These are phyloP conservation scores for Sarcophaga subvicina DNA, from an alignment of 2,888 invertebrate genomes.

Conservation along the genomic window DNA sequence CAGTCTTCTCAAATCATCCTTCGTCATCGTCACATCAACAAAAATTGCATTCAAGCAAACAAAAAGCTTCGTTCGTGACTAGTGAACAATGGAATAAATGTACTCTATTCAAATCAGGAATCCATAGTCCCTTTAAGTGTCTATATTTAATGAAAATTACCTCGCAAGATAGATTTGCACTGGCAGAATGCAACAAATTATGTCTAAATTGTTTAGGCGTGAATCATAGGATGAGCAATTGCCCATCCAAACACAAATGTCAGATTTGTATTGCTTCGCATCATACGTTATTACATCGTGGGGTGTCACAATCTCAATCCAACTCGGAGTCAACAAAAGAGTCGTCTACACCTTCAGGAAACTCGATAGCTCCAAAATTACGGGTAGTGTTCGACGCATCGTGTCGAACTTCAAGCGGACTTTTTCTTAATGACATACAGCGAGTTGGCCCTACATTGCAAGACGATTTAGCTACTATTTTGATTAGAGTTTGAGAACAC, in stretches of 20 bases:
- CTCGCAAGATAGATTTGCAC: not conserved
- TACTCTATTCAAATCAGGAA: not conserved
- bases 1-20: not conserved
- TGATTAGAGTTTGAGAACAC: slow-evolving; percentile 56
- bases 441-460: slow-evolving; percentile 51
- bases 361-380: slow-evolving; percentile 45
- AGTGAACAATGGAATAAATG: slow-evolving; percentile 2
- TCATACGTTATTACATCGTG: too few species aligned
- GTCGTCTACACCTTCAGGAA: slow-evolving; percentile 32
- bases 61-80: not conserved
- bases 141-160: not conserved
- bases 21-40: not conserved
- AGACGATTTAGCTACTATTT: slow-evolving; percentile 50
- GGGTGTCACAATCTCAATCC: not conserved
- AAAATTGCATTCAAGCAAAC: not conserved
- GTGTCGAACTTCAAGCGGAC: slow-evolving; percentile 20
- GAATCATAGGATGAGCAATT: not conserved
- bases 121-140: not conserved
- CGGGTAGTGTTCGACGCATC: slow-evolving; percentile 9
- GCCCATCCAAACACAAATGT: not conserved
- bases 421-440: slow-evolving; percentile 46
- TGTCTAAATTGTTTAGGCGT: not conserved
- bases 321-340: not conserved
- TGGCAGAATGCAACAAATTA: slow-evolving; percentile 1
- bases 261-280: not conserved